Percentiles rank a stretch among this genome's conserved stretches.
These are phyloP conservation scores for Protonibea diacanthus DNA, from an alignment of 2,797 vertebrate species.

Conservation along the genomic window DNA sequence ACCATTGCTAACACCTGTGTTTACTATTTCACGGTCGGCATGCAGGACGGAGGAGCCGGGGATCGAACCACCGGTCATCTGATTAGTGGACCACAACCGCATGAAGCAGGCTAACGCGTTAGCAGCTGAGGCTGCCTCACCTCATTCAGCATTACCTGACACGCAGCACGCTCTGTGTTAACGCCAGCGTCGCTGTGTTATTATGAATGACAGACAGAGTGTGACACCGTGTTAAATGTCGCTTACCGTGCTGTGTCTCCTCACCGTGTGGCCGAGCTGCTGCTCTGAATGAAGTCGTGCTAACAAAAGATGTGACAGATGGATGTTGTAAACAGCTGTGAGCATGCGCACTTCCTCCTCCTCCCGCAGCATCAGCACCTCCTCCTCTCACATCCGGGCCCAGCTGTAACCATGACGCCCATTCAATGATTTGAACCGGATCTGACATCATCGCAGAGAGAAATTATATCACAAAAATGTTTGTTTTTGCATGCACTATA, in stretches of 20 bases:
- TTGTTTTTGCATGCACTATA: no score
- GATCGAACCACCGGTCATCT: no score
- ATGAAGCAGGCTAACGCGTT: constrained; percentile 32
- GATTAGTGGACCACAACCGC: no score
- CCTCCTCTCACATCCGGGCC: background rate
- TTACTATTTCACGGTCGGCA: no score
- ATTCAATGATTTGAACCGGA: no score
- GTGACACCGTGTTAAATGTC: background rate
- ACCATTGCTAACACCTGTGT: no score
- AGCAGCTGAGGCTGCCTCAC: constrained; percentile 38
- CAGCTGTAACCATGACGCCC: no score
- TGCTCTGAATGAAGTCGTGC: constrained; percentile 10
- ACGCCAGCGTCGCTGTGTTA: background rate
- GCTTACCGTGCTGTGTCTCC: constrained; percentile 37
- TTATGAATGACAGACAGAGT: no score
- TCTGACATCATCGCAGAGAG: no score
- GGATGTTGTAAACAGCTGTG: constrained; percentile 1
- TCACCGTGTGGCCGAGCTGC: background rate
- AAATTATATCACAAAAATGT: no score
- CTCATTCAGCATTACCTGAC: constrained; percentile 7
- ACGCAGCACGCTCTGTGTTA: background rate
- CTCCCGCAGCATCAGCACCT: constrained; percentile 75
- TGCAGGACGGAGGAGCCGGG: no score
- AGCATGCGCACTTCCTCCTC: constrained; percentile 68
- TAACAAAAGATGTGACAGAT: constrained; percentile 49